Evolutionary conservation across 2,113 vertebrate species (phyloP), one percentile per base, ranked within the genome.

Genomic region (Colius striatus): DNA sequence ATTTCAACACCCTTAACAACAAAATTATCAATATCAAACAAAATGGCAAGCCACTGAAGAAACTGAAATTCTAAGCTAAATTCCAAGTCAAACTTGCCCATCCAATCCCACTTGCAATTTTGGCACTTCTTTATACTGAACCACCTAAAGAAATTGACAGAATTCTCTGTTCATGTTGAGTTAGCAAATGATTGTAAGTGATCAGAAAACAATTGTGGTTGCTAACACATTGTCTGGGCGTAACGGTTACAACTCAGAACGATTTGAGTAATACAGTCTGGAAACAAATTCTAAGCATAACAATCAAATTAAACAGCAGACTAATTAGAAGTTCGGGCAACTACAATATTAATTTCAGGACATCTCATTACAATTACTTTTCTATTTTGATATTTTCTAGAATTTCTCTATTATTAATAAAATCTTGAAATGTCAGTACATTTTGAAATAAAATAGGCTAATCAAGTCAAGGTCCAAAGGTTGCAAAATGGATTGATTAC

Each of bases 241-340:
- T 53, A 91, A 94, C 85, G 92, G 77, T 61, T 61, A 80, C 91
- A 60, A 63, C n/a, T 84, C 77, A 83, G 34, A 95, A 91, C 82
- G 6, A 94, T 83, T 87, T 74, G 89, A 96, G 93, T 50, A 87
- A 70, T 47, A 61, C 6, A 70, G 25, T 84, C 82, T 77, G 55
- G 27, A 97, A 95, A 86, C 45, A 84, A 74, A 86, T 68, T 93
- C 84, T 94, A 96, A 97, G 97, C 67, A 81, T 47, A 92, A 58
- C 90, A 89, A 91, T 85, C 67, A 94, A 90, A 76, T n/a, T 53
- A 78, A 67, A 95, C 68, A 58, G 43, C 14, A 71, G 48, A 23
- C 29, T 94, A 97, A 96, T 96, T 92, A 96, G 70, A 97, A 97
- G 57, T 76, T 97, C 88, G 82, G 87, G 89, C 65, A 89, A 96